Conservation (phyloP, 2,113 vertebrate species). For the Synchiropus splendidus region DNA sequence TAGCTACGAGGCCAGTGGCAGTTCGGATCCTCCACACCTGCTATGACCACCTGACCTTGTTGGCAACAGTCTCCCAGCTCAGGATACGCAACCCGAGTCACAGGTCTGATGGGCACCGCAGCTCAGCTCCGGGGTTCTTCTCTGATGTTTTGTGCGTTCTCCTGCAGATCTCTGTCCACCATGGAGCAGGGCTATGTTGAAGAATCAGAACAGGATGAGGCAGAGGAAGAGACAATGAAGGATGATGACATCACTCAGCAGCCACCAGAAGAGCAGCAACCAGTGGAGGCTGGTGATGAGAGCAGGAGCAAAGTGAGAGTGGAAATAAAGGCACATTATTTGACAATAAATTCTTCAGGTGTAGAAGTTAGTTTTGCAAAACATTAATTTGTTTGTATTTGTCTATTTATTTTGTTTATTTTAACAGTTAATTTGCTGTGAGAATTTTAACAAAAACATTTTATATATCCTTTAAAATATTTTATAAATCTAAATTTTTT, state of each 20-base stretch:
- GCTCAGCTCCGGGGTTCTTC: too few relatives aligned
- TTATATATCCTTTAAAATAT: too few relatives aligned
- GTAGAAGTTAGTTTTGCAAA: too few relatives aligned
- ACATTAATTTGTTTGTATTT: too few relatives aligned
- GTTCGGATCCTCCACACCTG: conserved; percentile 75
- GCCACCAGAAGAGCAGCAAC: conserved; percentile 6
- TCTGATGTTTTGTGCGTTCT: not conserved
- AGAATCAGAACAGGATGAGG: too few relatives aligned
- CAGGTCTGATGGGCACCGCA: not conserved
- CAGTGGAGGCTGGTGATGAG: conserved; percentile 33
- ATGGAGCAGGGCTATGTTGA: too few relatives aligned
- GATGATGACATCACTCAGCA: conserved; percentile 11
- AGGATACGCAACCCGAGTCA: conserved; percentile 7
- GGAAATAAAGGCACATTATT: too few relatives aligned
- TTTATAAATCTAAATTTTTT: too few relatives aligned
- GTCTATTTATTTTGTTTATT: too few relatives aligned
- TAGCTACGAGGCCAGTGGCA: conserved; percentile 68
- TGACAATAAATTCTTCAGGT: too few relatives aligned
- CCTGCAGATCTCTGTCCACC: conserved; percentile 13
- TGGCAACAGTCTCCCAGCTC: conserved; percentile 36
- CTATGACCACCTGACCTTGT: conserved; percentile 76
- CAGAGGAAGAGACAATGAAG: conserved; percentile 1
- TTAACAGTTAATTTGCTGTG: too few relatives aligned
- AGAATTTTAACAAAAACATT: too few relatives aligned
- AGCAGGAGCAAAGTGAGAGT: conserved; percentile 41